phyloP scores from a whole-genome alignment of 2,797 vertebrate genomes.

The Poeciliopsis infans region DNA sequence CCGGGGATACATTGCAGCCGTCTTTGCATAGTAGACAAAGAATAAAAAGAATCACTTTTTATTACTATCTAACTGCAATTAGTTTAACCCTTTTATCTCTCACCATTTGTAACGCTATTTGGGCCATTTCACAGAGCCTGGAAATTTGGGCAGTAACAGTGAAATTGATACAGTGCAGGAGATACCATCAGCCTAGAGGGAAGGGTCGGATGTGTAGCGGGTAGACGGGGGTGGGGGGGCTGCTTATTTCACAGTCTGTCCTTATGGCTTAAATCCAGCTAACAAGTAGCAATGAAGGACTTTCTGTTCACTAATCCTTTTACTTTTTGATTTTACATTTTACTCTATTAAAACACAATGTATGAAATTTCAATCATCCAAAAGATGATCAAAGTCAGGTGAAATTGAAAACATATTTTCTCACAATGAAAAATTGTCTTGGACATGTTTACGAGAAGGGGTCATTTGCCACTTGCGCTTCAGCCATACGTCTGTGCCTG shows the following conservation, averaged over 20 bases:
- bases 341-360: constrained; percentile 31
- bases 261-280: constrained; percentile 76
- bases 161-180: constrained; percentile 80
- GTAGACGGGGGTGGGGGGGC: constrained; percentile 46
- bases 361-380: not conserved
- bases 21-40: constrained; percentile 71
- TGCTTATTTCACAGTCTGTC: constrained; percentile 82
- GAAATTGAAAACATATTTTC: too few species aligned
- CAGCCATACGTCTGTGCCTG: constrained; percentile 9
- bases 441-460: not conserved
- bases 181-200: constrained; percentile 84
- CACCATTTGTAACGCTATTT: constrained; percentile 84
- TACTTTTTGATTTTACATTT: not conserved
- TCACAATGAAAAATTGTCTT: not conserved
- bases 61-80: constrained; percentile 84
- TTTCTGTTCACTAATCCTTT: constrained; percentile 1
- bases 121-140: constrained; percentile 83
- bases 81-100: constrained; percentile 86
- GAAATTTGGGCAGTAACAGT: constrained; percentile 79
- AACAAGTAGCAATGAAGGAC: constrained; percentile 52
- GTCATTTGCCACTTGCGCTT: not conserved
- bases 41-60: constrained; percentile 82
- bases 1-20: constrained; percentile 73
- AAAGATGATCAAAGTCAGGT: too few species aligned
- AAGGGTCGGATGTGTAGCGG: constrained; percentile 67